Evolutionary conservation across 2,888 invertebrate species (phyloP), one percentile per base, ranked within the genome.

Genomic region (Parthenolecanium corni): DNA sequence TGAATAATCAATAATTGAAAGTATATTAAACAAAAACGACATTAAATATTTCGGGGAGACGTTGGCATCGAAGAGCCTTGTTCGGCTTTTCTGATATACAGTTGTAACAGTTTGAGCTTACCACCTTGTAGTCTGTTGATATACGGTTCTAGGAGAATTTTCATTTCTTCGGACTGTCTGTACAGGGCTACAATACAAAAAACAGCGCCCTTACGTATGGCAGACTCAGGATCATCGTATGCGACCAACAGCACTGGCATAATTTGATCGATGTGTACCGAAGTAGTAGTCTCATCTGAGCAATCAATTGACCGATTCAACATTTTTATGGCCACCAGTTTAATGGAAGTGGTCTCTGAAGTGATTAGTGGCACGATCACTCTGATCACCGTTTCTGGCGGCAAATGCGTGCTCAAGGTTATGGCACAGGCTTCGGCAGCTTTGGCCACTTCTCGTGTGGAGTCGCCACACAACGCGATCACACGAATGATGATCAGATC

Each of bases 161-260:
- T 57, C 24, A 62, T 62, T 71, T 93, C 91, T 0, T 95, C 95
- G 6, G 93, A 84, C 42, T 85, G 85, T 71, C 87, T 81, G 71
- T 96, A 90, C 70, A 96, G 82, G 52, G 92, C 89, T 3, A 97
- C 96, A 83, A 97, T 91, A 72, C 95, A 95, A 77, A 97, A 95
- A 16, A 96, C 93, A 12, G 93, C 90, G 68, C 94, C 92, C 74
- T 97, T 97, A 54, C 97, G 82, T 24, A 97, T 92, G 67, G 89
- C 85, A 62, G 92, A 93, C 74, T 94, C 91, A 62, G 80, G 79
- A 73, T 94, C 89, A 73, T 96, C 94, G 62, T 94, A 92, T 67
- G 92, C 91, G 80, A 86, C 84, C 52, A 92, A 83, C 9, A 96
- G 82, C 40, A 90, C 89, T 49, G 90, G 89, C 84, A 93, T 91